Percentiles rank a stretch among this genome's conserved stretches.
Conservation (phyloP, 2,888 invertebrate genomes). For the Melieria crassipennis region DNA sequence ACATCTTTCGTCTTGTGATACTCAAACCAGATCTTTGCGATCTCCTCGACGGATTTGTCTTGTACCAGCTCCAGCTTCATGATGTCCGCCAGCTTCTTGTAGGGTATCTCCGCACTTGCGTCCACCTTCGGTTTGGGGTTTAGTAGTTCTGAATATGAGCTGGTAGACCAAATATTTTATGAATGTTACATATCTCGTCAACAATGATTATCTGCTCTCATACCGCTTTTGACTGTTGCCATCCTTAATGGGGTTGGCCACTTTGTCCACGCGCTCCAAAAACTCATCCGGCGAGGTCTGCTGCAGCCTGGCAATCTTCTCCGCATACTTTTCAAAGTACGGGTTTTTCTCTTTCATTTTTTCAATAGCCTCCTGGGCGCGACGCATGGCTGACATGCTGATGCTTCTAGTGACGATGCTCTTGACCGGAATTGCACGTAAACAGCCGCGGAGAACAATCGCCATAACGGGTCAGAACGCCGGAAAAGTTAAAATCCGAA, state of each 20-base stretch:
- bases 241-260: slow-evolving; percentile 57
- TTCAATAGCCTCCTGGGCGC: slow-evolving; percentile 67
- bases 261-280: slow-evolving; percentile 71
- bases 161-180: slow-evolving; percentile 47
- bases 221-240: slow-evolving; percentile 58
- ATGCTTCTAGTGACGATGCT: slow-evolving; percentile 49
- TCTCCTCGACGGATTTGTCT: slow-evolving; percentile 77
- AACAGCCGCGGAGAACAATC: slow-evolving; percentile 37
- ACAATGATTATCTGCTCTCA: not conserved
- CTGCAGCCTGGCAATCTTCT: slow-evolving; percentile 78
- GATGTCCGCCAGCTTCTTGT: slow-evolving; percentile 72
- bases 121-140: slow-evolving; percentile 70
- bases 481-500: slow-evolving; percentile 9
- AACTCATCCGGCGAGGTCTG: slow-evolving; percentile 81
- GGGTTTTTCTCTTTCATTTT: slow-evolving; percentile 73
- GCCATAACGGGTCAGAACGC: slow-evolving; percentile 44
- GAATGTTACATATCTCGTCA: not conserved
- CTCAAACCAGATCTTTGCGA: slow-evolving; percentile 80
- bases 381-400: slow-evolving; percentile 64
- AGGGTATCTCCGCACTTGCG: slow-evolving; percentile 60
- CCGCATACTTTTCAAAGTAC: slow-evolving; percentile 83
- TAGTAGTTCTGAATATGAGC: slow-evolving; percentile 73
- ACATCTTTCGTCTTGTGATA: slow-evolving; percentile 83
- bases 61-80: slow-evolving; percentile 81
- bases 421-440: slow-evolving; percentile 31